Percentiles rank a stretch among this genome's conserved stretches.
These are phyloP conservation scores for Cyrtonyx montezumae DNA, from an alignment of 2,113 vertebrate genomes.

Conservation along the genomic window DNA sequence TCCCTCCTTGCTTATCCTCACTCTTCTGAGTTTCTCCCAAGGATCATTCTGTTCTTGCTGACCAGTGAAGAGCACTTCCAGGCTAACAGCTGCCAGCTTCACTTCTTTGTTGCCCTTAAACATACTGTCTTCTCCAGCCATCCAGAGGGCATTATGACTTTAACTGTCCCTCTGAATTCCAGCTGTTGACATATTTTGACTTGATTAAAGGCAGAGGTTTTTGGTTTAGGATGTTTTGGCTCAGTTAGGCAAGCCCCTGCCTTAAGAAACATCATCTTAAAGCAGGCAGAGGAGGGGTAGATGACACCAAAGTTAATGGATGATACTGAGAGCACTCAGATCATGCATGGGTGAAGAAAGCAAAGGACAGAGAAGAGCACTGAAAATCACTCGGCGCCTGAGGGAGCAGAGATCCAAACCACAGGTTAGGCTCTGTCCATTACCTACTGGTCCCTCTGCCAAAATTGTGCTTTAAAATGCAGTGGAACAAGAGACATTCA, in stretches of 20 bases:
- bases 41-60: background rate
- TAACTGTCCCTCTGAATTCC: conserved; percentile 10
- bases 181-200: conserved; percentile 7
- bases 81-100: conserved; percentile 23
- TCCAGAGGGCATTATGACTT: background rate
- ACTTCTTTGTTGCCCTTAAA: conserved; percentile 12
- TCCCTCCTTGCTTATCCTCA: background rate
- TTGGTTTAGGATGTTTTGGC: background rate
- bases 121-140: conserved; percentile 13
- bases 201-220: conserved; percentile 14
- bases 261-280: background rate
- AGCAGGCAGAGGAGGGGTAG: background rate
- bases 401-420: background rate
- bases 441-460: background rate
- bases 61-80: background rate
- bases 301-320: background rate
- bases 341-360: background rate
- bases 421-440: background rate
- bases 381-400: background rate
- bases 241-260: background rate
- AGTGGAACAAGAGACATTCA: background rate
- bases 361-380: rapidly evolving
- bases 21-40: background rate
- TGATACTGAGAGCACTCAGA: background rate
- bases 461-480: background rate